Evolutionary conservation across 2,797 vertebrate species (phyloP), one percentile per base, ranked within the genome.

Genomic region (Aplochiton taeniatus): DNA sequence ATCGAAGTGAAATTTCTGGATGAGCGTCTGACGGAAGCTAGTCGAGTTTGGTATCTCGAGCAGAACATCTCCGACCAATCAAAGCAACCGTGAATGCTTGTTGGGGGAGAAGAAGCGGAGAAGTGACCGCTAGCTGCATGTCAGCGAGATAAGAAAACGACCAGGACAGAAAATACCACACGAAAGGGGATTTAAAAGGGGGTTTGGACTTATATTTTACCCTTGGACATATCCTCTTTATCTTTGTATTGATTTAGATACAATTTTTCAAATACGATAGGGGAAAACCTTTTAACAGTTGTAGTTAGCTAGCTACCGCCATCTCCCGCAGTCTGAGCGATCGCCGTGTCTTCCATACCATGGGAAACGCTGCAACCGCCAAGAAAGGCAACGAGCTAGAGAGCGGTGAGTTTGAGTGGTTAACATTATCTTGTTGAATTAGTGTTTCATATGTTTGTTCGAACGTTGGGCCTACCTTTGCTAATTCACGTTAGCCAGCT

Each of bases 331-430:
- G 77, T 76, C 83, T 79, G 79, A 83, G 86, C 88, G 76, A 74
- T 66, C 80, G 78, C 82, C 79, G 89, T 83, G 89, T 90, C 88
- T 90, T 90, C 91, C 91, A 75, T 78, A 90, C 85, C 88, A 96
- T 97, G 96, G 96, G 96, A 78, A 97, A 98, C 95, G 94, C 96
- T 71, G 96, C 96, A 76, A 94, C 96, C 80, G 95, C 96, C 92
- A 96, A 96, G 93, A 96, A 97, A 90, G 95, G 95, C 93, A 95
- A 95, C 94, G 96, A 98, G 92, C 92, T 97, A 69, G 96, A 97
- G 92, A 98, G 95, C 92, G 96, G 96, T 96, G 91, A 96, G 95
- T 91, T 53, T 45, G 13, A 11, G 14, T 44, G 47, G 49, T 13
- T 64, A 47, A 18, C 49, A 17, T 63, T 58, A 1, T 1, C 61